Percentiles rank a stretch among this genome's conserved stretches.
Conservation (phyloP, 2,113 vertebrate species). For the Pampusana beccarii region DNA sequence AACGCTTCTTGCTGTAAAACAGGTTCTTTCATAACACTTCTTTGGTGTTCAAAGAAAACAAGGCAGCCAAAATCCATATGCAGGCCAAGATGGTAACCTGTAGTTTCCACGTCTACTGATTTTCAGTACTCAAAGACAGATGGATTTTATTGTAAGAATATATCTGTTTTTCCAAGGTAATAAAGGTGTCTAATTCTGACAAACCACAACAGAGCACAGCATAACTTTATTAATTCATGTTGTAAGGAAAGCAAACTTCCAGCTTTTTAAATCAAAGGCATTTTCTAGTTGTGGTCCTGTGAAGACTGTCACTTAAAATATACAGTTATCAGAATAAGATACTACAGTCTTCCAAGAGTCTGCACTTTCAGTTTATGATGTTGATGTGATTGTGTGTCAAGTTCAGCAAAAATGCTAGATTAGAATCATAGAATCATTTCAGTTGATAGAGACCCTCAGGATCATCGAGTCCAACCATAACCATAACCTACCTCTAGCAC, state of each 20-base stretch:
- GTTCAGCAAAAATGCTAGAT: not conserved
- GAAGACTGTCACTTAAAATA: not conserved
- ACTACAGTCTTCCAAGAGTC: not conserved
- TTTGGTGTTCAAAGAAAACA: not conserved
- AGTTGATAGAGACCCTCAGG: too few relatives aligned
- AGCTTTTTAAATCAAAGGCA: not conserved
- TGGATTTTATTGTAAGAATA: not conserved
- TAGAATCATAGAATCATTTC: not conserved
- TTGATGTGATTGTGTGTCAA: not conserved
- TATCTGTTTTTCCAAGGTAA: not conserved
- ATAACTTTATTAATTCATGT: not conserved
- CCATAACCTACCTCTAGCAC: too few relatives aligned
- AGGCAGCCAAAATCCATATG: not conserved
- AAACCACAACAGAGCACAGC: not conserved
- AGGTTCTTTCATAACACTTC: not conserved
- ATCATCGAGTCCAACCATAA: too few relatives aligned
- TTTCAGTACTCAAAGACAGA: not conserved
- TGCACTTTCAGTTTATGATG: not conserved
- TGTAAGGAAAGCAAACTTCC: not conserved
- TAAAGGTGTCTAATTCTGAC: not conserved
- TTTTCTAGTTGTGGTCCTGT: not conserved
- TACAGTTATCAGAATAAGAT: not conserved
- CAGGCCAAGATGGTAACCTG: not conserved
- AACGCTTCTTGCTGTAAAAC: not conserved
- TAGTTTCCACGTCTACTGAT: not conserved